A percentile compares a stretch with the other conserved stretches of the same genome.
Evolutionary conservation across 2,888 invertebrate genomes (phyloP).

Genomic region (Thecocarcelia acutangulata): DNA sequence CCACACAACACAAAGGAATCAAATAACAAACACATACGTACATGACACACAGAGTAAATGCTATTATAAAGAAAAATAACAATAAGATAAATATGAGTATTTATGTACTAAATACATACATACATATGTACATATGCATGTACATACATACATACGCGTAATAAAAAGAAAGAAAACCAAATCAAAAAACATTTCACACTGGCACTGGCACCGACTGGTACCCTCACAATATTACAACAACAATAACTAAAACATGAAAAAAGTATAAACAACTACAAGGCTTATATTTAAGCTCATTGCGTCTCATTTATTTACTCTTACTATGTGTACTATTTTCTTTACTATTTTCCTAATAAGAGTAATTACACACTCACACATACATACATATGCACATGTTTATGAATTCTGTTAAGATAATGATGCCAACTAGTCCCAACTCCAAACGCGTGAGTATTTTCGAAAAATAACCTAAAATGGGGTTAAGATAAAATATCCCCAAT

Average conservation of each 20-base stretch:
- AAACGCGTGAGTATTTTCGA: no score
- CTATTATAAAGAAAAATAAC: slow-evolving; percentile 59
- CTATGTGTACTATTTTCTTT: slow-evolving; percentile 34
- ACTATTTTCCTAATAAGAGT: slow-evolving; percentile 13
- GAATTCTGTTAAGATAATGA: no score
- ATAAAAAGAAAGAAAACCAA: slow-evolving; percentile 59
- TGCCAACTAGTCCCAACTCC: no score
- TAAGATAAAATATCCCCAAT: no score
- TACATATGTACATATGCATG: not conserved
- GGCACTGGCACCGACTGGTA: slow-evolving; percentile 80
- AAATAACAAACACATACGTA: slow-evolving; percentile 19
- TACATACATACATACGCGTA: slow-evolving; percentile 2
- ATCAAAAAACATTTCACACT: slow-evolving; percentile 71
- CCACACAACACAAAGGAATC: slow-evolving; percentile 46
- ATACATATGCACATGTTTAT: not conserved
- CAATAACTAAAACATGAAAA: slow-evolving; percentile 22
- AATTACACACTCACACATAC: not conserved
- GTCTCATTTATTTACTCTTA: slow-evolving; percentile 46
- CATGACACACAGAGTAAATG: slow-evolving; percentile 54
- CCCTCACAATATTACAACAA: slow-evolving; percentile 64
- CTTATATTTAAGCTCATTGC: slow-evolving; percentile 52
- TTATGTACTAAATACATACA: slow-evolving; percentile 40
- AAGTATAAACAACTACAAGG: slow-evolving; percentile 27
- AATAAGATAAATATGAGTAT: slow-evolving; percentile 70
- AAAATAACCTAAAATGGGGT: no score